Evolutionary conservation across 2,888 invertebrate species (phyloP), one percentile per base, ranked within the genome.

Genomic region (Netelia virgata): DNA sequence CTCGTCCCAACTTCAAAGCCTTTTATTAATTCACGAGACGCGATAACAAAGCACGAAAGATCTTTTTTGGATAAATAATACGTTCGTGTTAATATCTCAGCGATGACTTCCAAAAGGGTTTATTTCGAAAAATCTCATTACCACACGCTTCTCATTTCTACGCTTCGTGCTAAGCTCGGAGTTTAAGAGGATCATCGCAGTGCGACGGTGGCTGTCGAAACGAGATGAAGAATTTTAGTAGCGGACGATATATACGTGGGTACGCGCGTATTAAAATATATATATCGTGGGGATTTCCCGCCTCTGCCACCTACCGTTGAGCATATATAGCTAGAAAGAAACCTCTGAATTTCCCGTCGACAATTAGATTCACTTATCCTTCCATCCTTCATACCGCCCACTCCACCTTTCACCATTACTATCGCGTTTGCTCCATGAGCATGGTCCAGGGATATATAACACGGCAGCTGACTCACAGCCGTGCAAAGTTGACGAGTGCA

Each of bases 401-500:
- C 50, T 41, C 57, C 72, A 53, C 69, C 70, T 63, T 50, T 36
- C 23, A 28, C 36, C 75, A 41, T 36, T 75, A 41, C 63, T 28
- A 55, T 75, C 64, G 41, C n/a, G 55, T 75, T 63, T 55, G 41
- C 61, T 43, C 53, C 16, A 16, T 64, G 36, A 28, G 10, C 41
- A 53, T 66, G 10, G 61, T 75, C 63, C 10, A 70, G 16, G 59
- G 14, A 75, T 53, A 61, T 47, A 63, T 23, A 28, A 63, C 1
- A 18, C n/a, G 23, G 55, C 55, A 16, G 43, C 11, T 36, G 57
- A 16, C 57, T 57, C 69, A 66, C 64, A 78, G 68, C 64, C 77
- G 72, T 70, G 80, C 50, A 78, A 81, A 81, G 85, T 86, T 83
- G 85, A 83, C 80, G 83, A 84, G 75, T 78, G 70, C 72, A 66